phyloP scores from a whole-genome alignment of 2,113 vertebrate genomes.

The Typhlomys cinereus region DNA sequence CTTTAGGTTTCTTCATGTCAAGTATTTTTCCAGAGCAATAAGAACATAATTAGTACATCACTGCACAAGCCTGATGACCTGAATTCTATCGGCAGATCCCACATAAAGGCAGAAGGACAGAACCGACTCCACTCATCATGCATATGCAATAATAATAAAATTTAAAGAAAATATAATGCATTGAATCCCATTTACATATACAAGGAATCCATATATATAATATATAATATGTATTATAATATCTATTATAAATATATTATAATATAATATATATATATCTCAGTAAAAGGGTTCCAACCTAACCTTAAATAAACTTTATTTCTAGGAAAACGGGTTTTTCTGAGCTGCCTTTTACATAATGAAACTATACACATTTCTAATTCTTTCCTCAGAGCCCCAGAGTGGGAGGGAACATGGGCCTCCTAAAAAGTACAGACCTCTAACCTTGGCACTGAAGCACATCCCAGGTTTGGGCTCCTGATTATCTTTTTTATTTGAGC shows the following conservation, averaged over 20 bases:
- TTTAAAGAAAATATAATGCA: neutral
- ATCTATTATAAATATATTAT: too few relatives aligned
- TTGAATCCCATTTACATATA: neutral
- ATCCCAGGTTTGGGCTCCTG: conserved; percentile 79
- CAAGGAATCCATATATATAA: neutral
- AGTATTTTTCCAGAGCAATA: too few relatives aligned
- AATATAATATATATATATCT: neutral
- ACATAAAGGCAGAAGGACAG: too few relatives aligned
- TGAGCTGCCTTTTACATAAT: conserved; percentile 72
- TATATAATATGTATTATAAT: too few relatives aligned
- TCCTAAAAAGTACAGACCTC: conserved; percentile 79
- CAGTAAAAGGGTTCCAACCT: conserved; percentile 45
- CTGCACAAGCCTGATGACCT: too few relatives aligned
- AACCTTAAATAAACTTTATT: conserved; percentile 74
- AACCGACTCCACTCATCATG: too few relatives aligned
- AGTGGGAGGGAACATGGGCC: conserved; percentile 75
- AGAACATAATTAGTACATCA: too few relatives aligned
- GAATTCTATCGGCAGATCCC: too few relatives aligned
- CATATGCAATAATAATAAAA: too few relatives aligned
- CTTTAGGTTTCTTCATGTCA: too few relatives aligned
- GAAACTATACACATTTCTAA: conserved; percentile 77
- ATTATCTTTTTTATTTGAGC: conserved; percentile 81
- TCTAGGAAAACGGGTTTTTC: conserved; percentile 67
- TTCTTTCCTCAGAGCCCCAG: conserved; percentile 76
- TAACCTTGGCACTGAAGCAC: conserved; percentile 71